Conservation (phyloP, 2,888 invertebrate species). For the Nasonovia ribisnigri region DNA sequence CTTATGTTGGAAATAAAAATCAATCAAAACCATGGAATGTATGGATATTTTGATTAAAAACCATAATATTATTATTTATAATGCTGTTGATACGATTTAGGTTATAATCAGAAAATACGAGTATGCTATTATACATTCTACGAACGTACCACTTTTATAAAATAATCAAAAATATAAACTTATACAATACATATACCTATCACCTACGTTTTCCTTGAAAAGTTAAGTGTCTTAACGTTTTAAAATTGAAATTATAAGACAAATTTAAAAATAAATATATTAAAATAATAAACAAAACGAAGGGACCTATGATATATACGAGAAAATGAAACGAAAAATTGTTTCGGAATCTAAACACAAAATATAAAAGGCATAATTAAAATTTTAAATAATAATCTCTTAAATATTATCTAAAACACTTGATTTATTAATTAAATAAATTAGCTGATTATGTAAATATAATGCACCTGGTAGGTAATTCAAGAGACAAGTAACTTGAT, state of each 20-base stretch:
- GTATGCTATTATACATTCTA: background rate
- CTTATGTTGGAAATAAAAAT: background rate
- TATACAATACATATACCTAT: background rate
- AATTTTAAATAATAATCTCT: background rate
- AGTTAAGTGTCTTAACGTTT: background rate
- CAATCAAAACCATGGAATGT: background rate
- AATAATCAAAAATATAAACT: background rate
- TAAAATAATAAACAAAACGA: background rate
- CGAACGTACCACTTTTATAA: background rate
- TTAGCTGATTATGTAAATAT: background rate
- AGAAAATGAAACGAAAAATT: background rate
- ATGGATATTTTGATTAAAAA: background rate
- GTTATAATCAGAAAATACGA: background rate
- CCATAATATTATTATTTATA: background rate
- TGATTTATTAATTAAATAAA: background rate
- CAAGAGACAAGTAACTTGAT: background rate
- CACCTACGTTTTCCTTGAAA: background rate
- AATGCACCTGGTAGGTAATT: background rate
- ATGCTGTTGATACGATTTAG: background rate
- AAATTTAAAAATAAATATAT: constrained; percentile 6
- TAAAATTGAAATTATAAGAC: background rate
- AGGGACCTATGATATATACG: too few relatives aligned
- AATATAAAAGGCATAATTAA: background rate
- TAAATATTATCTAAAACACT: background rate
- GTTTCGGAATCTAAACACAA: background rate